phyloP scores from a whole-genome alignment of 2,113 vertebrate genomes.

The Hemichromis elongatus region DNA sequence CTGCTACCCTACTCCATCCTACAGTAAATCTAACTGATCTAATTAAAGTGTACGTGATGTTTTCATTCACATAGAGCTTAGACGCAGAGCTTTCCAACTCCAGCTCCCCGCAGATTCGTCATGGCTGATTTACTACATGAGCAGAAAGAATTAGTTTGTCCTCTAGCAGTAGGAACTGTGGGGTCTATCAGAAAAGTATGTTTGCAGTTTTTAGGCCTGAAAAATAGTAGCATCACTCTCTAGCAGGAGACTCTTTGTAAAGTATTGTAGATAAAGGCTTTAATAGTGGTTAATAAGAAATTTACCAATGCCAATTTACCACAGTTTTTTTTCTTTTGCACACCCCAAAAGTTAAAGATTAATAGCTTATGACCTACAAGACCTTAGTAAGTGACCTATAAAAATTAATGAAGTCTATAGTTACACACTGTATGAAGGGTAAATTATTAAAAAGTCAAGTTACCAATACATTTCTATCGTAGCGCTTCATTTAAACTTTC shows the following conservation, averaged over 20 bases:
- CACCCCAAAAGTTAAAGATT: not conserved
- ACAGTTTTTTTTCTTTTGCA: not conserved
- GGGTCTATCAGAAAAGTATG: not conserved
- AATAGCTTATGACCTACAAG: not conserved
- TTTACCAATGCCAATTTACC: not conserved
- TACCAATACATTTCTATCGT: not conserved
- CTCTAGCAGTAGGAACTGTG: not conserved
- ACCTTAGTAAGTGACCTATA: not conserved
- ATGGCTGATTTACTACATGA: constrained; percentile 20
- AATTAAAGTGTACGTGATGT: constrained; percentile 45
- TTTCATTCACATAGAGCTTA: not conserved
- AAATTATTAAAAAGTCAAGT: not conserved
- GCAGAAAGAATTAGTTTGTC: not conserved
- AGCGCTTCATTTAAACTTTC: not conserved
- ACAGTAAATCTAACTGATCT: constrained; percentile 44
- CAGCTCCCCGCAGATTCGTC: not conserved
- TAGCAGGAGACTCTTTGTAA: not conserved
- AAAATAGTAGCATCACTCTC: not conserved
- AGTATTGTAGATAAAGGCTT: not conserved
- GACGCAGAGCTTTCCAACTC: not conserved
- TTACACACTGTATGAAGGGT: not conserved
- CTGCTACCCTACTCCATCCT: not conserved
- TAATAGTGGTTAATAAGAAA: not conserved
- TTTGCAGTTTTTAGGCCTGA: not conserved
- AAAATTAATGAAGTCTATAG: not conserved